A percentile compares a stretch with the other conserved stretches of the same genome.
phyloP scores from a whole-genome alignment of 1,140 invertebrate genomes.

The Saccostrea cuccullata region DNA sequence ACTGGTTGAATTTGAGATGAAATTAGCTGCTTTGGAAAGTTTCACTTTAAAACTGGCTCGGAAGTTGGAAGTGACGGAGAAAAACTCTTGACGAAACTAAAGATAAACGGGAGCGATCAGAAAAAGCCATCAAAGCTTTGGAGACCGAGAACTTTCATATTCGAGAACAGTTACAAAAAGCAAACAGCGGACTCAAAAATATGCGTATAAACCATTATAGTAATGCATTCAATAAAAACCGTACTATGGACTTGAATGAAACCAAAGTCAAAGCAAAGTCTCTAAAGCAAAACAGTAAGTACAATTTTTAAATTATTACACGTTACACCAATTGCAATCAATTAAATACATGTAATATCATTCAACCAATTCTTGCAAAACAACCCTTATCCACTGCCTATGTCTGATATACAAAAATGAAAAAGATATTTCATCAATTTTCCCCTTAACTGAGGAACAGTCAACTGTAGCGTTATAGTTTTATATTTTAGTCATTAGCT shows the following conservation, averaged over 20 bases:
- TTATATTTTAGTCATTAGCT: no score
- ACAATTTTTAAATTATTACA: no score
- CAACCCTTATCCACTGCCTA: no score
- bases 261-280: background rate
- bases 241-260: background rate
- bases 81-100: background rate
- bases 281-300: background rate
- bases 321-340: no score
- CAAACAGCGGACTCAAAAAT: background rate
- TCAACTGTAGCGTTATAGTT: no score
- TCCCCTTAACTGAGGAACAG: no score
- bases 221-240: background rate
- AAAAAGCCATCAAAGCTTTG: background rate
- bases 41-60: background rate
- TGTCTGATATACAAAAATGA: no score
- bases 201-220: background rate
- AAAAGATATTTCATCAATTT: no score
- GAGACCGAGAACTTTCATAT: background rate
- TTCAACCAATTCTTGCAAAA: no score
- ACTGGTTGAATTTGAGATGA: background rate
- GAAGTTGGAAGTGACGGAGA: background rate
- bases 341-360: no score
- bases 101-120: background rate
- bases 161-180: background rate
- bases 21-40: background rate